A percentile compares a stretch with the other conserved stretches of the same genome.
Conservation (phyloP, 92 coral and sea anemone species). For the Galaxea fascicularis region DNA sequence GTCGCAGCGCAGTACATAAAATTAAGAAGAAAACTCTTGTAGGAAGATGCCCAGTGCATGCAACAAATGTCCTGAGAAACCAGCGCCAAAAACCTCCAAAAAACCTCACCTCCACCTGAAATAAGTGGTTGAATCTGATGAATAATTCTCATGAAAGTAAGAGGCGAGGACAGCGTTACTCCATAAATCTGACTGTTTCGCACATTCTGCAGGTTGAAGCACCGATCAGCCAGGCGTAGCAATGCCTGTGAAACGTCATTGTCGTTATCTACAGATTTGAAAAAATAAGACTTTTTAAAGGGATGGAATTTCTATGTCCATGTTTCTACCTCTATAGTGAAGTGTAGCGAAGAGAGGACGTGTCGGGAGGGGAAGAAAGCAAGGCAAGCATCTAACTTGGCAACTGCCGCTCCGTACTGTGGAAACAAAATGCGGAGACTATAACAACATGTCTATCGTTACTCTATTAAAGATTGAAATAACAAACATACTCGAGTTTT, state of each 20-base stretch:
- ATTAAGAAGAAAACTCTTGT: no score
- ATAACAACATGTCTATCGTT: no score
- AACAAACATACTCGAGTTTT: no score
- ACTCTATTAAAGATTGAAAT: no score
- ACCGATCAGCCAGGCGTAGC: slow-evolving; percentile 45
- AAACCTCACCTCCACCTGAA: slow-evolving; percentile 59
- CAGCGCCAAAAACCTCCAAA: neutral
- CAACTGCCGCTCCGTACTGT: no score
- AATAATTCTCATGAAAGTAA: slow-evolving; percentile 66
- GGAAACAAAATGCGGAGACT: no score
- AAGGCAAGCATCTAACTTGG: no score
- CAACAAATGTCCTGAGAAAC: neutral
- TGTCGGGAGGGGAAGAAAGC: no score
- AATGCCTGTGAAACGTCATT: slow-evolving; percentile 38
- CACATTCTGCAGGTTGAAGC: slow-evolving; percentile 35
- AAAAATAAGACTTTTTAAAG: neutral
- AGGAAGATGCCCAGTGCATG: no score
- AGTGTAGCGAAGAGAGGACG: no score
- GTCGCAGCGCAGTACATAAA: no score
- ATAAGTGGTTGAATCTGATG: slow-evolving; percentile 66
- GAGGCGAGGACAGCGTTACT: slow-evolving; percentile 63
- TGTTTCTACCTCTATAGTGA: no score
- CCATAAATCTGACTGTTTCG: slow-evolving; percentile 24
- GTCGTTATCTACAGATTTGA: slow-evolving; percentile 10
- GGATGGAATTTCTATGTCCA: neutral